Evolutionary conservation across 2,888 invertebrate species (phyloP).

Genomic region (Sinelater perroti): DNA sequence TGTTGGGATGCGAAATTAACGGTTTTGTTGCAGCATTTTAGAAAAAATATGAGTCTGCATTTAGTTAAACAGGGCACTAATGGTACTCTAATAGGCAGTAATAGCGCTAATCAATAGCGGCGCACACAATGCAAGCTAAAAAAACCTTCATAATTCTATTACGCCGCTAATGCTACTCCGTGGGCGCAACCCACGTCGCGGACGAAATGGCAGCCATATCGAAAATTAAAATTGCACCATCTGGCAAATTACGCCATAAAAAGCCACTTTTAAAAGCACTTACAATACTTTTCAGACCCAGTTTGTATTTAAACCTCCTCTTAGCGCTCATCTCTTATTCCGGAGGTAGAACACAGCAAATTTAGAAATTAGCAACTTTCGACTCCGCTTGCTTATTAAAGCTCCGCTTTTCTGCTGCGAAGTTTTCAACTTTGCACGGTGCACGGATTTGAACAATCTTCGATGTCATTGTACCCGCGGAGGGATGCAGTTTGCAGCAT

Average conservation of each 20-base stretch:
- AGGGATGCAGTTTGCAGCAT: constrained; percentile 22
- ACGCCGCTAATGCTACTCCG: constrained; percentile 22
- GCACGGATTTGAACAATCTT: constrained; percentile 17
- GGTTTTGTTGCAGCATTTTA: no score
- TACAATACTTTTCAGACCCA: constrained; percentile 33
- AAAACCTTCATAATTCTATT: constrained; percentile 30
- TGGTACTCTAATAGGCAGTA: no score
- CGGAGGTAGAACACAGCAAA: constrained; percentile 33
- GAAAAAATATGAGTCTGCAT: no score
- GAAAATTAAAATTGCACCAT: constrained; percentile 38
- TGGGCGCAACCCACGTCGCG: constrained; percentile 9
- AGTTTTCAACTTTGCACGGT: constrained; percentile 14
- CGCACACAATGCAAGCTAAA: no score
- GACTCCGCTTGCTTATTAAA: constrained; percentile 32
- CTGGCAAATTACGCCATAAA: constrained; percentile 36
- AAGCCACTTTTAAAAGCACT: constrained; percentile 35
- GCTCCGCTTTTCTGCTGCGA: constrained; percentile 5
- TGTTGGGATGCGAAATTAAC: no score
- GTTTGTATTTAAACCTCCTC: constrained; percentile 34
- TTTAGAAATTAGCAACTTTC: constrained; percentile 33
- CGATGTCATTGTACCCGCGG: constrained; percentile 12
- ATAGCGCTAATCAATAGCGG: no score
- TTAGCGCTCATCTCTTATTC: constrained; percentile 33
- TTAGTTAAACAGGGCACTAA: no score
- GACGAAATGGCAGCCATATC: constrained; percentile 29